Evolutionary conservation across 2,888 invertebrate genomes (phyloP).

Genomic region (Cephalotes varians): DNA sequence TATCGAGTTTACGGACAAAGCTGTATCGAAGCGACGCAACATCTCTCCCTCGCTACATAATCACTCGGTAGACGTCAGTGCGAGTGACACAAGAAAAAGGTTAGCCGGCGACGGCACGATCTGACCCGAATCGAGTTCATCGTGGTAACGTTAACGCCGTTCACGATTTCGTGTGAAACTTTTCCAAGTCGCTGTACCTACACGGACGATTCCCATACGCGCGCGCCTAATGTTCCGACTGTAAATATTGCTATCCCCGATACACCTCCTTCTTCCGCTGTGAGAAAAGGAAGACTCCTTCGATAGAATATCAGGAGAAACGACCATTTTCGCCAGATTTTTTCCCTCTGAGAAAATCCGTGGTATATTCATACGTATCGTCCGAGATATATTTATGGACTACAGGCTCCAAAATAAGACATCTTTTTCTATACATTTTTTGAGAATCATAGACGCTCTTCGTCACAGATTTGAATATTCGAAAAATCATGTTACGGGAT

Average conservation of each 20-base stretch:
- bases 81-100: constrained; percentile 62
- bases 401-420: constrained; percentile 8
- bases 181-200: constrained; percentile 60
- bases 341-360: constrained; percentile 50
- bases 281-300: constrained; percentile 63
- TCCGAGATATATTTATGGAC: constrained; percentile 29
- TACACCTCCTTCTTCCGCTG: constrained; percentile 19
- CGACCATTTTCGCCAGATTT: constrained; percentile 52
- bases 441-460: background rate
- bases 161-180: constrained; percentile 66
- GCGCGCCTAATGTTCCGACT: constrained; percentile 75
- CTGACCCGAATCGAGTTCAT: constrained; percentile 68
- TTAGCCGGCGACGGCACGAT: constrained; percentile 60
- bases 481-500: background rate
- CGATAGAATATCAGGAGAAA: constrained; percentile 70
- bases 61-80: constrained; percentile 41
- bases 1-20: constrained; percentile 38
- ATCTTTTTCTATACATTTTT: background rate
- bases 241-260: constrained; percentile 79
- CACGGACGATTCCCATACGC: constrained; percentile 68
- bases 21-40: constrained; percentile 30
- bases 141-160: constrained; percentile 51
- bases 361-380: constrained; percentile 46
- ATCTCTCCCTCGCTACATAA: constrained; percentile 36
- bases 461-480: background rate